phyloP scores from a whole-genome alignment of 2,888 invertebrate species.

The Oxyteleia sp. region DNA sequence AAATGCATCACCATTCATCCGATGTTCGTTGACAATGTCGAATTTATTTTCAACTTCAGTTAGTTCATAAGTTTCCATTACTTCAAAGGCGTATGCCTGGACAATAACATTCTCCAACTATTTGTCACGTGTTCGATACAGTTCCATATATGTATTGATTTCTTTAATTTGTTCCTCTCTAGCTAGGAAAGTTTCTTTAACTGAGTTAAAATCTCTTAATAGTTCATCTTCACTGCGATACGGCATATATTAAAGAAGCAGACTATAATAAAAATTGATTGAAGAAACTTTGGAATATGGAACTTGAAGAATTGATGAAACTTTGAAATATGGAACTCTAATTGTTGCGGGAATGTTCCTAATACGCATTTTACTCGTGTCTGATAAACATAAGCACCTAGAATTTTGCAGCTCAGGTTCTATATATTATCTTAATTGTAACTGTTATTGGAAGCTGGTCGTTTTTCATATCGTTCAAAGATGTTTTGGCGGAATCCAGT shows the following conservation, averaged over 20 bases:
- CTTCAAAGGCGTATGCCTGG: constrained; percentile 1
- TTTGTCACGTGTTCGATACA: constrained; percentile 2
- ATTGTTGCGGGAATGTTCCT: constrained; percentile 25
- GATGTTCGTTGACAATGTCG: background rate
- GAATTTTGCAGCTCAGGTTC: no score
- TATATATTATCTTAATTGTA: no score
- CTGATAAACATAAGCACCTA: no score
- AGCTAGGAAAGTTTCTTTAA: constrained; percentile 37
- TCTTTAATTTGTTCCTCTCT: constrained; percentile 9
- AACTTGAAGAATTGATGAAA: constrained; percentile 3
- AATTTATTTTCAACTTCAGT: constrained; percentile 8
- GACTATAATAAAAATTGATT: constrained; percentile 33
- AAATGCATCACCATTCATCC: constrained; percentile 6
- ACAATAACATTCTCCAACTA: constrained; percentile 11
- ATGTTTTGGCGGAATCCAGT: constrained; percentile 19
- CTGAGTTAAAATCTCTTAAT: constrained; percentile 24
- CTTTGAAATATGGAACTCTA: constrained; percentile 31
- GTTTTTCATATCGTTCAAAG: constrained; percentile 29
- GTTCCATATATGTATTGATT: background rate
- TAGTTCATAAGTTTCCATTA: background rate
- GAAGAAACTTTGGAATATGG: no score
- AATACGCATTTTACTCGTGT: constrained; percentile 20
- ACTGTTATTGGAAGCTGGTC: constrained; percentile 9
- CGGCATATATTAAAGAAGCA: constrained; percentile 36
- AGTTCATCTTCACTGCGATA: constrained; percentile 37